Percentiles rank a stretch among this genome's conserved stretches.
Conservation (phyloP, 2,888 invertebrate genomes). For the Heliconius cydno region DNA sequence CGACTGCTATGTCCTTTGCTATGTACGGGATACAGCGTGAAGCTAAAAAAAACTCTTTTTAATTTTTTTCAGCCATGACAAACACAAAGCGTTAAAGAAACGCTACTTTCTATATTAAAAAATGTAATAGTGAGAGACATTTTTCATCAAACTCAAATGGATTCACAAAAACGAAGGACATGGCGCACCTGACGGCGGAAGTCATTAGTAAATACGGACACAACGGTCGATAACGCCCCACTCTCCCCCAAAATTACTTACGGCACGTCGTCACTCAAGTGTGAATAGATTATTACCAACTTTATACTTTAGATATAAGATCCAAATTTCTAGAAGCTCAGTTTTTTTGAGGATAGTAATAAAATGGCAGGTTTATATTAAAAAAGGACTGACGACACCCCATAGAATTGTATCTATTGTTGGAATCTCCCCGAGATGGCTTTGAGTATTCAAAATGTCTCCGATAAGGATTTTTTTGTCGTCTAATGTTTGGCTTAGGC, state of each 20-base stretch:
- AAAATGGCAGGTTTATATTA: slow-evolving; percentile 58
- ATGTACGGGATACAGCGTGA: not conserved
- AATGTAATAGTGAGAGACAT: slow-evolving; percentile 37
- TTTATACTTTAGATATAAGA: slow-evolving; percentile 34
- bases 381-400: slow-evolving; percentile 76
- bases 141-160: slow-evolving; percentile 49
- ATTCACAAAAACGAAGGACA: slow-evolving; percentile 61
- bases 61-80: not conserved
- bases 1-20: no score
- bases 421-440: slow-evolving; percentile 64
- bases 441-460: slow-evolving; percentile 61
- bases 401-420: slow-evolving; percentile 71
- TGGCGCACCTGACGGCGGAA: slow-evolving; percentile 81
- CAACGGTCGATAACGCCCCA: slow-evolving; percentile 74
- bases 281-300: slow-evolving; percentile 27
- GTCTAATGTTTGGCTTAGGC: slow-evolving; percentile 49
- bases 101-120: slow-evolving; percentile 32
- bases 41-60: not conserved
- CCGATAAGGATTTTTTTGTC: slow-evolving; percentile 56
- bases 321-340: slow-evolving; percentile 40
- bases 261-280: slow-evolving; percentile 50
- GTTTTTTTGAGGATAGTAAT: slow-evolving; percentile 46
- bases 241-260: slow-evolving; percentile 72
- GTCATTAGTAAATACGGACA: slow-evolving; percentile 83
- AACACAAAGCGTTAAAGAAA: slow-evolving; percentile 17